Percentiles rank a stretch among this genome's conserved stretches.
Conservation (phyloP, 2,113 vertebrate species). For the Panthera tigris region DNA sequence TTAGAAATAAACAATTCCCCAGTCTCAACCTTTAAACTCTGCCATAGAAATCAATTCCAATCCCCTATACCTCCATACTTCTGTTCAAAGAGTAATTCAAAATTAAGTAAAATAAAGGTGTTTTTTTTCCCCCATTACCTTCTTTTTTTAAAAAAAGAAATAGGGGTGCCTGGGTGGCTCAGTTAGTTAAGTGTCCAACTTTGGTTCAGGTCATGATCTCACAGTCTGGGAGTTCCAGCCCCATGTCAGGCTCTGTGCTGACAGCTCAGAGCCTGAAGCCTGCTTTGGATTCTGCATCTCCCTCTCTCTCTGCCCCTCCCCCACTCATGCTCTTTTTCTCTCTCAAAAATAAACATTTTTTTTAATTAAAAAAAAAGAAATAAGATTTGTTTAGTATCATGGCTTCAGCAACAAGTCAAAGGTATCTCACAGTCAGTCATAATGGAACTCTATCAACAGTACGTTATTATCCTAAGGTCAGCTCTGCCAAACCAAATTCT, state of each 20-base stretch:
- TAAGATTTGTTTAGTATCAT: neutral
- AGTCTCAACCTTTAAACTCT: neutral
- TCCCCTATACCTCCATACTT: neutral
- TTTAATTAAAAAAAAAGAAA: neutral
- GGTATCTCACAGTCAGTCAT: neutral
- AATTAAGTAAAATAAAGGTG: neutral
- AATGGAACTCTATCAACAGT: neutral
- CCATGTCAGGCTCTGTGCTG: no score
- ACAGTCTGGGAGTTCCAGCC: no score
- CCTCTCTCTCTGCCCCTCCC: no score
- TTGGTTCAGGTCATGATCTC: no score
- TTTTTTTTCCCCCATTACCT: neutral
- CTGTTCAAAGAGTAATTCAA: neutral
- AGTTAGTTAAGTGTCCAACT: no score
- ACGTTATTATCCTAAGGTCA: neutral
- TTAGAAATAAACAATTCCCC: slow-evolving; percentile 1
- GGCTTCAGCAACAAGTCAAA: neutral
- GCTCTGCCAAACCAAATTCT: neutral
- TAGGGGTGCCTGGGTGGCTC: no score
- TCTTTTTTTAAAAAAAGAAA: neutral
- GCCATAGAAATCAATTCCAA: neutral
- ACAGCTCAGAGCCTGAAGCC: no score
- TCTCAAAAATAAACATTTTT: no score
- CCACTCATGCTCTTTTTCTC: no score
- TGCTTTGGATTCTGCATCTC: no score